phyloP scores from a whole-genome alignment of 2,888 invertebrate species.

The Mayetiola destructor region DNA sequence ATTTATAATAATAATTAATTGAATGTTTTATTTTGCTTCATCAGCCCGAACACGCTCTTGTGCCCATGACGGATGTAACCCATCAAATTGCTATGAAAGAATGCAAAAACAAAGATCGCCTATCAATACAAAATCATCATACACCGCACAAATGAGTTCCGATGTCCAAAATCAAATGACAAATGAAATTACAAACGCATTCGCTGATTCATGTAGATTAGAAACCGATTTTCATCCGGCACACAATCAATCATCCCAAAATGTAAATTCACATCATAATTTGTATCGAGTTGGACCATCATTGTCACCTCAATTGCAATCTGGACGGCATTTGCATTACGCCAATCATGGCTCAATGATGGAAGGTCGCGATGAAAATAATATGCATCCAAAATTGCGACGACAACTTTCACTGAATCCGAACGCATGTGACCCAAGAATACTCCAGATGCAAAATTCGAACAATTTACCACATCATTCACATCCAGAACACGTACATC shows the following conservation, averaged over 20 bases:
- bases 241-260: neutral
- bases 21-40: neutral
- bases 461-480: slow-evolving; percentile 18
- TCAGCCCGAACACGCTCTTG: neutral
- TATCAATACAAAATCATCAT: neutral
- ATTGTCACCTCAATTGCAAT: slow-evolving; percentile 33
- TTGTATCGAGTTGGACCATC: slow-evolving; percentile 19
- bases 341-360: neutral
- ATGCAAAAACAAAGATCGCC: neutral
- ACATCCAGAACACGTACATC: slow-evolving; percentile 17
- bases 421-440: slow-evolving; percentile 52
- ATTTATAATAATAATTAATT: too few relatives aligned
- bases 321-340: slow-evolving; percentile 18
- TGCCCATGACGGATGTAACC: neutral
- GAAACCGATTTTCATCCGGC: neutral
- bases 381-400: slow-evolving; percentile 63
- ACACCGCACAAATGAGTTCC: neutral
- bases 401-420: slow-evolving; percentile 74
- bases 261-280: neutral
- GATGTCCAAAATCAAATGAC: neutral
- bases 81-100: neutral
- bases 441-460: slow-evolving; percentile 35
- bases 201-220: slow-evolving; percentile 3
- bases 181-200: neutral
- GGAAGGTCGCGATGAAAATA: slow-evolving; percentile 34